phyloP scores from a whole-genome alignment of 2,888 invertebrate species.

The Phaonia tiefii region DNA sequence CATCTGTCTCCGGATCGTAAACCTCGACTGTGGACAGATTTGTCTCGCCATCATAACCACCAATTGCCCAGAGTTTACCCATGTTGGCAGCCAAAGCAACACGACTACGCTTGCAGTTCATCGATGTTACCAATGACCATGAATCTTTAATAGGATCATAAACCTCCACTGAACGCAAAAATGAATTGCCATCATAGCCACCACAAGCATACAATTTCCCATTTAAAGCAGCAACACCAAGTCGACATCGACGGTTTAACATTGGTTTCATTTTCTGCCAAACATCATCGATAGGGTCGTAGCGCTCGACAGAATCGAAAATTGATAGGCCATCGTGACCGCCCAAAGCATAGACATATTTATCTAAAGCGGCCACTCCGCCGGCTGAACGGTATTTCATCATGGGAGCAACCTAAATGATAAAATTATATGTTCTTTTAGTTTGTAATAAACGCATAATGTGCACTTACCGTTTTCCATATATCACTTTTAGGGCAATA shows the following conservation, averaged over 20 bases:
- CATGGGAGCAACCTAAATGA: conserved; percentile 79
- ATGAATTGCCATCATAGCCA: conserved; percentile 92
- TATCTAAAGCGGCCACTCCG: conserved; percentile 85
- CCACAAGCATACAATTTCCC: conserved; percentile 92
- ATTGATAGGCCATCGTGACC: conserved; percentile 94
- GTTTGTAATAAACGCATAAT: not conserved
- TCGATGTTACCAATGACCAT: conserved; percentile 89
- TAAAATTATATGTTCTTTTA: not conserved
- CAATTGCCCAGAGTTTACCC: conserved; percentile 91
- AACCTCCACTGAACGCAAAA: conserved; percentile 90
- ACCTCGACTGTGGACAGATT: conserved; percentile 92
- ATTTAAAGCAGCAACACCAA: conserved; percentile 90
- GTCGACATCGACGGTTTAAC: conserved; percentile 89
- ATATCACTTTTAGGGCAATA: conserved; percentile 88
- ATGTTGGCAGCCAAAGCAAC: conserved; percentile 91
- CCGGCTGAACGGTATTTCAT: conserved; percentile 84
- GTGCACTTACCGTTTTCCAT: conserved; percentile 86
- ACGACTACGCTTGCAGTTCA: conserved; percentile 91
- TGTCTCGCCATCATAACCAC: conserved; percentile 90
- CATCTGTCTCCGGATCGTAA: conserved; percentile 87
- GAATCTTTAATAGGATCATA: conserved; percentile 88
- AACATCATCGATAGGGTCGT: conserved; percentile 86
- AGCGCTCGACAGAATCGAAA: conserved; percentile 92
- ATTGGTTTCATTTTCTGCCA: conserved; percentile 90
- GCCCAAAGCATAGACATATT: conserved; percentile 90